phyloP scores from a whole-genome alignment of 1,140 invertebrate genomes.

The Belonocnema kinseyi region DNA sequence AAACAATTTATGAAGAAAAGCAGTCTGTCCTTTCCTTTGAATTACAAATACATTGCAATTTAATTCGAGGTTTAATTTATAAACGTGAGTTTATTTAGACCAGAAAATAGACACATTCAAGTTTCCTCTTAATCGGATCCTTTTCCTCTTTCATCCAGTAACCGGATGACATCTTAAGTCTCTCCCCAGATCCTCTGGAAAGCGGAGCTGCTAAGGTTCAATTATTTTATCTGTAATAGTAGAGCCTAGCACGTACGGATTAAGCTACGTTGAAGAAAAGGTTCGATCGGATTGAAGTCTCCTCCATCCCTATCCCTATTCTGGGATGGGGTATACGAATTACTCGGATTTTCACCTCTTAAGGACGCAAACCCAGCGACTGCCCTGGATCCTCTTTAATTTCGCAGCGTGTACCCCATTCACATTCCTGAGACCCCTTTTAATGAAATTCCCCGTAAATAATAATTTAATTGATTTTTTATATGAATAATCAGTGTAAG shows the following conservation, averaged over 20 bases:
- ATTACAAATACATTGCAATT: too few relatives aligned
- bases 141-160: neutral
- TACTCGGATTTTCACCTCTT: slow-evolving; percentile 27
- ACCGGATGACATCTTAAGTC: neutral
- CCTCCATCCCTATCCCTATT: neutral
- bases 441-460: neutral
- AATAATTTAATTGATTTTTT: too few relatives aligned
- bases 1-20: too few relatives aligned
- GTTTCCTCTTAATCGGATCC: neutral
- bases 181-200: neutral
- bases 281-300: slow-evolving; percentile 6
- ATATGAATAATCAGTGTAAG: too few relatives aligned
- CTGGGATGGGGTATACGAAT: neutral
- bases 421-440: neutral
- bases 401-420: neutral
- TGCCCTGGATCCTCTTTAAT: slow-evolving; percentile 1
- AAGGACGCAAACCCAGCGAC: slow-evolving; percentile 16
- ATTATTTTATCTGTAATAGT: slow-evolving; percentile 24
- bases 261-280: slow-evolving; percentile 10
- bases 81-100: too few relatives aligned
- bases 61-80: too few relatives aligned
- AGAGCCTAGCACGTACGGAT: slow-evolving; percentile 27
- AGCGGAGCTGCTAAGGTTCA: slow-evolving; percentile 1
- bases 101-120: too few relatives aligned
- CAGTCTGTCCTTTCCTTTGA: too few relatives aligned